Conservation (phyloP, 2,797 vertebrate genomes). For the Eulemur rubriventer region DNA sequence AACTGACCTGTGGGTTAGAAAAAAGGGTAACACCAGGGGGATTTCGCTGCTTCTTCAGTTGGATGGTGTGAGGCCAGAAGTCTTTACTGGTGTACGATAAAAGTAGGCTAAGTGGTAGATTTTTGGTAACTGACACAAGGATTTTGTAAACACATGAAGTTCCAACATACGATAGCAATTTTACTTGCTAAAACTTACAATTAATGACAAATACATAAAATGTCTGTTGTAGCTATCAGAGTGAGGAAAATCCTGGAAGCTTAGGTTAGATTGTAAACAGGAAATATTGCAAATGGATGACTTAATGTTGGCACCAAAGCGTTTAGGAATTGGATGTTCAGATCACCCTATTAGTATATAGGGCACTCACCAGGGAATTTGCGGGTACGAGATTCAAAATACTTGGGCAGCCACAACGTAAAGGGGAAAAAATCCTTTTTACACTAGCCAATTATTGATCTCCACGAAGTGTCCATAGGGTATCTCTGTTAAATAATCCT, state of each 20-base stretch:
- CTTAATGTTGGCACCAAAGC: not conserved
- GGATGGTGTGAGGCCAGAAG: accelerated
- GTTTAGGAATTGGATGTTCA: not conserved
- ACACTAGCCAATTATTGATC: not conserved
- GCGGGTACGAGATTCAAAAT: not conserved
- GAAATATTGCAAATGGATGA: not conserved
- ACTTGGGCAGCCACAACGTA: not conserved
- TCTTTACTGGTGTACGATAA: not conserved
- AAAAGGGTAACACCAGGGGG: not conserved
- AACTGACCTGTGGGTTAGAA: not conserved
- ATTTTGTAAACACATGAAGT: not conserved
- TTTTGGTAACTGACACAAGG: not conserved
- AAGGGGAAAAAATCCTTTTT: not conserved
- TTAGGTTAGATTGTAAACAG: not conserved
- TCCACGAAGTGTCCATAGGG: not conserved
- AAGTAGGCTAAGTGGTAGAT: not conserved
- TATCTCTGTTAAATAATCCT: not conserved
- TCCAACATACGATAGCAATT: not conserved
- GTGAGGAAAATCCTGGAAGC: not conserved
- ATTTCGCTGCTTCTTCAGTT: not conserved
- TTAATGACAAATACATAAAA: not conserved
- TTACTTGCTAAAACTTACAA: not conserved
- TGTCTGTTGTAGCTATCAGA: not conserved
- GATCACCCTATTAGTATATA: not conserved
- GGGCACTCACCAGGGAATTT: not conserved